phyloP scores from a whole-genome alignment of 2,797 vertebrate species.

The Uromys caudimaculatus region DNA sequence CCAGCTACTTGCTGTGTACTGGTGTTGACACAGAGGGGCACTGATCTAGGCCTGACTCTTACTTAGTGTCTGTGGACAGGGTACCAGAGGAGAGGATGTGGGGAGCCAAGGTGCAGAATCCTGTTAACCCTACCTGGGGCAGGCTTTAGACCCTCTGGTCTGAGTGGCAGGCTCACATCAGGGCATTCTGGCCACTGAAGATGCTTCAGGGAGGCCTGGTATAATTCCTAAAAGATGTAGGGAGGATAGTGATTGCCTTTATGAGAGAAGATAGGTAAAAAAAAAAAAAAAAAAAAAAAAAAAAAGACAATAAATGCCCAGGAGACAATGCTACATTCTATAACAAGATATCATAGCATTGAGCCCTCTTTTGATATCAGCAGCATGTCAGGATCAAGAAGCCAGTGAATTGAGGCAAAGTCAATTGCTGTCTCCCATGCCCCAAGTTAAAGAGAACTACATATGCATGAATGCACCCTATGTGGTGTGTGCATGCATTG shows the following conservation, averaged over 20 bases:
- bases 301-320: not conserved
- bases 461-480: rapidly evolving
- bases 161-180: not conserved
- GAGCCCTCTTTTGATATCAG: not conserved
- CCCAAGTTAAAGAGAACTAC: rapidly evolving
- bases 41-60: not conserved
- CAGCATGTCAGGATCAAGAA: not conserved
- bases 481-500: not conserved
- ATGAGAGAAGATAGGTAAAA: not conserved
- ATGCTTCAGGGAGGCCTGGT: too few species aligned
- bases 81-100: too few species aligned
- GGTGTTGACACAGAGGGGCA: not conserved
- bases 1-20: rapidly evolving
- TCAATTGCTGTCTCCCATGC: not conserved
- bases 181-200: not conserved
- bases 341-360: not conserved
- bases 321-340: not conserved
- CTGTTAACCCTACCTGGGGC: too few species aligned
- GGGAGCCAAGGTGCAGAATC: rapidly evolving
- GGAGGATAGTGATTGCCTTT: not conserved
- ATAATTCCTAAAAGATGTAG: not conserved
- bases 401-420: not conserved
- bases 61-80: rapidly evolving
- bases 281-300: not conserved
- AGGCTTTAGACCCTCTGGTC: not conserved